A percentile compares a stretch with the other conserved stretches of the same genome.
phyloP scores from a whole-genome alignment of 2,888 invertebrate species.

The Hirtodrosophila duncani region DNA sequence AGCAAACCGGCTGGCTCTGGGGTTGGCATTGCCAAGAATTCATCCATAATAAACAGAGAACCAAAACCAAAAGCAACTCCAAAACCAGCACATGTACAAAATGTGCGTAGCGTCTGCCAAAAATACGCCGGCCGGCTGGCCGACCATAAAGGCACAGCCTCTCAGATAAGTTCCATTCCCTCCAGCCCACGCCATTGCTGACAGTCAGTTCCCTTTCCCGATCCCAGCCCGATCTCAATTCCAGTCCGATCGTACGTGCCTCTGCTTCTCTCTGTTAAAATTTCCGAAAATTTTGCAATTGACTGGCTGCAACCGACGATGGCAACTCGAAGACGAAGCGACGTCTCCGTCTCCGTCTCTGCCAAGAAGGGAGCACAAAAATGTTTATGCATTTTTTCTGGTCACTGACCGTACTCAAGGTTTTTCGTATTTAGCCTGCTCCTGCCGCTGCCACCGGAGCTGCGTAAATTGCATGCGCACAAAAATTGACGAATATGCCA shows the following conservation, averaged over 20 bases:
- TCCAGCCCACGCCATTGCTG: conserved; percentile 33
- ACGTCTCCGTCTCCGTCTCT: conserved; percentile 15
- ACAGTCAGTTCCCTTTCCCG: no score
- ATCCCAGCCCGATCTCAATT: no score
- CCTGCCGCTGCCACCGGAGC: conserved; percentile 52
- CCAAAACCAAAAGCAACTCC: conserved; percentile 17
- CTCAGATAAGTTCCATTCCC: conserved; percentile 49
- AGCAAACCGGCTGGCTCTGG: conserved; percentile 49
- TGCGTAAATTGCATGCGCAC: conserved; percentile 74
- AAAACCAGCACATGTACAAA: conserved; percentile 50
- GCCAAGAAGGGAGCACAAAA: conserved; percentile 59
- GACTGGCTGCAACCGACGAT: conserved; percentile 47
- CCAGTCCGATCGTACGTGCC: conserved; percentile 37
- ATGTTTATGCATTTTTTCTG: conserved; percentile 75
- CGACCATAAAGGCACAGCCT: no score
- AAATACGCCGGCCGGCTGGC: conserved; percentile 66
- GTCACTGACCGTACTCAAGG: conserved; percentile 78
- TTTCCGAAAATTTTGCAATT: conserved; percentile 74
- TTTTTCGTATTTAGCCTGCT: conserved; percentile 72
- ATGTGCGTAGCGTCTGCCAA: conserved; percentile 72
- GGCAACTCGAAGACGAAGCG: conserved; percentile 18
- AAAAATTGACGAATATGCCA: conserved; percentile 73
- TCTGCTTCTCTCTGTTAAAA: conserved; percentile 29
- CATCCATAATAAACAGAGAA: conserved; percentile 26
- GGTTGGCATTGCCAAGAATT: conserved; percentile 14